phyloP scores from a whole-genome alignment of 2,888 invertebrate genomes.

The Lottia gigantea region DNA sequence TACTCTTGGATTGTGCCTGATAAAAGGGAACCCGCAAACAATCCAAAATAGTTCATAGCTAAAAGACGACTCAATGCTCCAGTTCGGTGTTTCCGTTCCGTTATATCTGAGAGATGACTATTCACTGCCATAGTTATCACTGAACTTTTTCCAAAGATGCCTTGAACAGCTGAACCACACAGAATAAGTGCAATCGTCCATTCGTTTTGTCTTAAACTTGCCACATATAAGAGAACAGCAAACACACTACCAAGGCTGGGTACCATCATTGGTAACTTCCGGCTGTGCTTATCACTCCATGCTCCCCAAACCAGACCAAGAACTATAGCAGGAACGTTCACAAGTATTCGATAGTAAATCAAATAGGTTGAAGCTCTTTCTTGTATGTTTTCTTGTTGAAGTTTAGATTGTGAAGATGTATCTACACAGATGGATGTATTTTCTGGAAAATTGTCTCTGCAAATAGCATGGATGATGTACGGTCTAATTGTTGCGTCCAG shows the following conservation, averaged over 20 bases:
- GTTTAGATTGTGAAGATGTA: background rate
- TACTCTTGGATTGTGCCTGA: conserved; percentile 50
- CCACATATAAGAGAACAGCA: conserved; percentile 56
- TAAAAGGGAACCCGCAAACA: conserved; percentile 60
- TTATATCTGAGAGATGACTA: conserved; percentile 62
- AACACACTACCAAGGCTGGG: conserved; percentile 60
- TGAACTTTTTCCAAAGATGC: conserved; percentile 62
- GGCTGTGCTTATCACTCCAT: conserved; percentile 63
- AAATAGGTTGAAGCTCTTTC: conserved; percentile 54
- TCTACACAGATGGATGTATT: conserved; percentile 37
- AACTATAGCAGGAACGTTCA: conserved; percentile 61
- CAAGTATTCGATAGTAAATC: conserved; percentile 54
- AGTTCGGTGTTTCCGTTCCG: conserved; percentile 51
- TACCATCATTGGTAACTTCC: conserved; percentile 59
- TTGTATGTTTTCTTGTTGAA: conserved; percentile 38
- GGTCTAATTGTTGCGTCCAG: conserved; percentile 65
- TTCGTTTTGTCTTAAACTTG: conserved; percentile 38
- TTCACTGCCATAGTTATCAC: conserved; percentile 65
- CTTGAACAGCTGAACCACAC: conserved; percentile 56
- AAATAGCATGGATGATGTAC: conserved; percentile 61
- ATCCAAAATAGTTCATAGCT: conserved; percentile 65
- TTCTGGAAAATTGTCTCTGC: conserved; percentile 41
- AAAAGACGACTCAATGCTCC: conserved; percentile 56
- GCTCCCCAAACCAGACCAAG: conserved; percentile 64
- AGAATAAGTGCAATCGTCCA: conserved; percentile 48